Evolutionary conservation across 2,113 vertebrate genomes (phyloP).

Genomic region (Calyptommatus sinebrachiatus): DNA sequence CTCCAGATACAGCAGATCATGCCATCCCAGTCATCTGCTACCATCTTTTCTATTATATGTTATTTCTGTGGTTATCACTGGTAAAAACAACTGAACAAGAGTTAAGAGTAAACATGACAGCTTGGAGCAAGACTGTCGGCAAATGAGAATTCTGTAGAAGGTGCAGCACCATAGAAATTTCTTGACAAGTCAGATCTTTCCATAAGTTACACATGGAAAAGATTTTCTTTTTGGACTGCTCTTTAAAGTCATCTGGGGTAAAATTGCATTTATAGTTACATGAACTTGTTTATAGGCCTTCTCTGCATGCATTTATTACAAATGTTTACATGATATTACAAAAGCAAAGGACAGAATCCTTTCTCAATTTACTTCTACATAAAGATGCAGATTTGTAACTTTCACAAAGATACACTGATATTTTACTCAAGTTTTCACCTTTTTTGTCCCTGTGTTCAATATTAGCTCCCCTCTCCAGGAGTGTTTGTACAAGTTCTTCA

Average conservation of each 20-base stretch:
- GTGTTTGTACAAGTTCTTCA: constrained; percentile 94
- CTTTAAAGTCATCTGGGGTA: background rate
- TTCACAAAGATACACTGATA: background rate
- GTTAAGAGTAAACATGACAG: too few species aligned
- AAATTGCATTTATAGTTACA: background rate
- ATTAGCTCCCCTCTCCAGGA: constrained; percentile 93
- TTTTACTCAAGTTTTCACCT: constrained; percentile 67
- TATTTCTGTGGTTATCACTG: too few species aligned
- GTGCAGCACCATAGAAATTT: too few species aligned
- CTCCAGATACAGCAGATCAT: too few species aligned
- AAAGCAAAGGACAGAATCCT: background rate
- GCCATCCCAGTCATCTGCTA: too few species aligned
- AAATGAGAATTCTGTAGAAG: too few species aligned
- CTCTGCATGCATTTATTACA: background rate
- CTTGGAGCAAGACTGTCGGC: too few species aligned
- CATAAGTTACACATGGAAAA: too few species aligned
- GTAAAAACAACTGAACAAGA: too few species aligned
- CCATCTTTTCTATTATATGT: too few species aligned
- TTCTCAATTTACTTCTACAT: background rate
- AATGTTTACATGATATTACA: background rate
- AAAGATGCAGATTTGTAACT: background rate
- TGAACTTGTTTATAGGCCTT: background rate
- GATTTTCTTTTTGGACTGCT: too few species aligned
- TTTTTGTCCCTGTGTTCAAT: constrained; percentile 98
- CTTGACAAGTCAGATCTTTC: too few species aligned